These are phyloP conservation scores for Himantopus leucocephalus DNA, from an alignment of 2,113 vertebrate genomes.

Conservation along the genomic window DNA sequence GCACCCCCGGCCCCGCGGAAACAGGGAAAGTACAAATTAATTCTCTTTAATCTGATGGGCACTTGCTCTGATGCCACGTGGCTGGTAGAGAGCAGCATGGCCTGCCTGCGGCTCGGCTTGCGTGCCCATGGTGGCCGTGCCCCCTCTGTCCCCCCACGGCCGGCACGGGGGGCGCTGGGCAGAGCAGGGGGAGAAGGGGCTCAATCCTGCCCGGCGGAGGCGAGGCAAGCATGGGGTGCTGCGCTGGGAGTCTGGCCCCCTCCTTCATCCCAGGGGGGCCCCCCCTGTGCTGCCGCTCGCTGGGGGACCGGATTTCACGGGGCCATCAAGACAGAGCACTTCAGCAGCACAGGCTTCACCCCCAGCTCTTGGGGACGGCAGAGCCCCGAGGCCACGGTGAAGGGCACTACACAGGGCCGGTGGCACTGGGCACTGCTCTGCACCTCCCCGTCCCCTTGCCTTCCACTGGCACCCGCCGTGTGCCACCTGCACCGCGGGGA, in stretches of 20 bases:
- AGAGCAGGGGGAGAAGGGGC: background rate
- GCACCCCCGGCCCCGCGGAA: rapidly evolving
- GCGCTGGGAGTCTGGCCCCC: background rate
- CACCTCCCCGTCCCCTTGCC: background rate
- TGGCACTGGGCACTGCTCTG: rapidly evolving
- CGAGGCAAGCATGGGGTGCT: background rate
- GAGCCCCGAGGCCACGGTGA: background rate
- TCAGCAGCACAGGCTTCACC: background rate
- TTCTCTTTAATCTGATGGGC: background rate
- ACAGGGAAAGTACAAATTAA: background rate
- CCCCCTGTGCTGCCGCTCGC: rapidly evolving
- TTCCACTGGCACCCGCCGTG: rapidly evolving
- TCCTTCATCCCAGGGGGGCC: rapidly evolving
- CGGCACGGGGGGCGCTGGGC: rapidly evolving
- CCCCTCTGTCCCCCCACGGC: background rate
- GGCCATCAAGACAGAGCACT: background rate
- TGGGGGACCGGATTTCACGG: no score
- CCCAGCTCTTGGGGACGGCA: background rate
- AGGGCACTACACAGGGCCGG: rapidly evolving
- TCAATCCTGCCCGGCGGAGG: background rate
- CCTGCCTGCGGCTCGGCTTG: rapidly evolving
- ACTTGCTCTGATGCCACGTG: background rate
- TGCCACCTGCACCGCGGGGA: background rate
- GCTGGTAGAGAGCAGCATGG: background rate
- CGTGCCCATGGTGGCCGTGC: rapidly evolving